Evolutionary conservation across 2,113 vertebrate genomes (phyloP), one percentile per base, ranked within the genome.

Genomic region (Rhabdornis inornatus): DNA sequence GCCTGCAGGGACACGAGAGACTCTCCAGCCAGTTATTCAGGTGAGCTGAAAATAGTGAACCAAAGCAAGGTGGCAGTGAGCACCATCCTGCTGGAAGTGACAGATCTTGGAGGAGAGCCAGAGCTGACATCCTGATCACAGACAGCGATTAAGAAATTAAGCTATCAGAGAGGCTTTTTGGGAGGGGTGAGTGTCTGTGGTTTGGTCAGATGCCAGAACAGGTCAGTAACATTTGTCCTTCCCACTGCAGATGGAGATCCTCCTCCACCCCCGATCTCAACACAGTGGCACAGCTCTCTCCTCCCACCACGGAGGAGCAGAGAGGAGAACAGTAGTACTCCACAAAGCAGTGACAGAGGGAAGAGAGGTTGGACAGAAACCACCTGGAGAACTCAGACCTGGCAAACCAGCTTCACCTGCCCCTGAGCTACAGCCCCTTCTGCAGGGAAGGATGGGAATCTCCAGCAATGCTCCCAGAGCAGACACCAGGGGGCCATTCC

Each of bases 101-200:
- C 85, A 88, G 18, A n/a, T 30, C 56, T 42, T 95, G 94, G 94
- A 91, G 30, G 20, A 94, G 20, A 71, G 94, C 85, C 93, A 94
- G 87, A 70, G 47, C 66, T 90, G 94, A 91, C 94, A 95, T 94
- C 87, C 89, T 77, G 87, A 93, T 95, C 91, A 39, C 78, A 87
- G 89, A 70, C 64, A 95, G 93, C 90, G 94, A 96, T 92, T 96
- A 97, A 87, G 94, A 94, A 92, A 95, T 97, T 71, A 94, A 97
- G 94, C 87, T 79, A 87, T 95, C 91, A 95, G 89, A 89, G 65
- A 84, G 70, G 61, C 77, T 95, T 95, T 94, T 72, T 17, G 83
- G 80, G 83, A 92, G 76, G 91, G n/a, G 61, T 66, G 66, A 91
- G 31, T 47, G 59, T 52, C 82, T 87, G 89, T 59, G 93, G 78